These are phyloP conservation scores for Nesogale talazaci DNA, from an alignment of 2,113 vertebrate genomes.

Conservation along the genomic window DNA sequence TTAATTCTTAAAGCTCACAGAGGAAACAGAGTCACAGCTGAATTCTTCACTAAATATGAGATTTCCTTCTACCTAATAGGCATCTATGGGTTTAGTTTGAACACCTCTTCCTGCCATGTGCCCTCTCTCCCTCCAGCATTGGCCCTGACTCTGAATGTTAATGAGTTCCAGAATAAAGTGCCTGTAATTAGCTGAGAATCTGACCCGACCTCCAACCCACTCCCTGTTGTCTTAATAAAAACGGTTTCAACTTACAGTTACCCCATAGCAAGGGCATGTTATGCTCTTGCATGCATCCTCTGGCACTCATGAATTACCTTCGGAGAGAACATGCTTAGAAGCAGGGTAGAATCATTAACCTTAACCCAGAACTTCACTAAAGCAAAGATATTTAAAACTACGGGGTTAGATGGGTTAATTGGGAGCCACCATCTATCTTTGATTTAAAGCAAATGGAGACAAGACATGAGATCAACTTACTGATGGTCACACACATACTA, in stretches of 20 bases:
- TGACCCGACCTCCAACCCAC: constrained; percentile 28
- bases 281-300: background rate
- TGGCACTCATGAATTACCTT: background rate
- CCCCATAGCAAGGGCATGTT: background rate
- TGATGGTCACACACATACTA: too few species aligned
- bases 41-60: background rate
- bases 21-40: background rate
- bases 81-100: background rate
- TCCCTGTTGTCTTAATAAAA: background rate
- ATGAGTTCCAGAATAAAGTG: constrained; percentile 3
- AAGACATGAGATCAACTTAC: background rate
- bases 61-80: background rate
- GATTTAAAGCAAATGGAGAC: constrained; percentile 29
- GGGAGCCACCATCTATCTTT: background rate
- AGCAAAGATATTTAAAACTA: background rate
- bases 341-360: constrained; percentile 48
- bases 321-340: background rate
- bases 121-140: background rate
- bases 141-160: background rate
- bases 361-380: constrained; percentile 1
- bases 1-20: background rate
- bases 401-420: constrained; percentile 58
- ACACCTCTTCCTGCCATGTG: background rate
- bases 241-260: background rate
- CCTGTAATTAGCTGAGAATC: constrained; percentile 34